A percentile compares a stretch with the other conserved stretches of the same genome.
Evolutionary conservation across 2,797 vertebrate species (phyloP).

Genomic region (Sphenodon punctatus): DNA sequence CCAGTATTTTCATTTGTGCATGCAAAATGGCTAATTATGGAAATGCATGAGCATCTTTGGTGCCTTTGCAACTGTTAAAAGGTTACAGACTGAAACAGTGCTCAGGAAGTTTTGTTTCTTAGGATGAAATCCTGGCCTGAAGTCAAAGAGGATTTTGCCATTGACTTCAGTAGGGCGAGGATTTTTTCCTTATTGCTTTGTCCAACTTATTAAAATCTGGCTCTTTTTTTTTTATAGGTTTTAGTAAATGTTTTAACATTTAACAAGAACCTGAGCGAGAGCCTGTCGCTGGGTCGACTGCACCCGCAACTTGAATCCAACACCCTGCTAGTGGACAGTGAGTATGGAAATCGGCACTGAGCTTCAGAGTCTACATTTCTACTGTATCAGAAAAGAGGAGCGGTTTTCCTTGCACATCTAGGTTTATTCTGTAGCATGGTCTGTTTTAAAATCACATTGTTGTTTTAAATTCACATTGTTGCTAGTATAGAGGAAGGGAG

Average conservation of each 20-base stretch:
- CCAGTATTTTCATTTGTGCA: not conserved
- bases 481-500: too few species aligned
- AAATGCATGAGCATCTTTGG: not conserved
- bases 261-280: conserved; percentile 94
- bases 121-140: too few species aligned
- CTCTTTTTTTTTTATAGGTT: conserved; percentile 78
- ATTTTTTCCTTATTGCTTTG: not conserved
- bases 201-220: not conserved
- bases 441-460: not conserved
- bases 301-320: conserved; percentile 90
- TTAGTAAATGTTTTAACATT: conserved; percentile 91
- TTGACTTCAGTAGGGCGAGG: too few species aligned
- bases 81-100: not conserved
- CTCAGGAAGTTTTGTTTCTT: too few species aligned
- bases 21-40: not conserved
- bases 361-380: not conserved
- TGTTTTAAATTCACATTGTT: not conserved
- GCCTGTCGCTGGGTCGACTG: conserved; percentile 89
- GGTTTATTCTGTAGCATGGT: not conserved
- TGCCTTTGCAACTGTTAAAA: not conserved
- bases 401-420: not conserved
- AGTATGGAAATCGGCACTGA: conserved; percentile 69
- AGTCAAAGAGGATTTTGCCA: too few species aligned
- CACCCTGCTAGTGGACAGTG: conserved; percentile 91
- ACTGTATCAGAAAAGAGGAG: not conserved